Percentiles rank a stretch among this genome's conserved stretches.
These are phyloP conservation scores for Nasonia oneida DNA, from an alignment of 2,888 invertebrate genomes.

Conservation along the genomic window DNA sequence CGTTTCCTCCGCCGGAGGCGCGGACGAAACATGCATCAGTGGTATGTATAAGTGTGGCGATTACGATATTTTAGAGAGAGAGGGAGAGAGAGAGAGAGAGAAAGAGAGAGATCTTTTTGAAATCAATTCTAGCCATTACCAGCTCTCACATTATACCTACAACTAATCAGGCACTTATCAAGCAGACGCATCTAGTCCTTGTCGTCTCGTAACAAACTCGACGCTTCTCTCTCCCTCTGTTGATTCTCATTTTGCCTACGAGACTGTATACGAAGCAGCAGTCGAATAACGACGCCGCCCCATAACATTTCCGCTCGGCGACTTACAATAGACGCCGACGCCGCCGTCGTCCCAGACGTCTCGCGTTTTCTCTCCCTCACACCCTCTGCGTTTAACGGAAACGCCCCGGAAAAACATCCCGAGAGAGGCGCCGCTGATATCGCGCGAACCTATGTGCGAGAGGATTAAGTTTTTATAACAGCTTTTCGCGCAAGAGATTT, in stretches of 20 bases:
- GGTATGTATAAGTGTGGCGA: too few relatives aligned
- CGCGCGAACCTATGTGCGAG: background rate
- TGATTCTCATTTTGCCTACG: background rate
- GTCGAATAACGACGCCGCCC: background rate
- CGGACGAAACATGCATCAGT: too few relatives aligned
- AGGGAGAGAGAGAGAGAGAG: too few relatives aligned
- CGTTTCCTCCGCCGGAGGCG: background rate
- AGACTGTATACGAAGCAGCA: background rate
- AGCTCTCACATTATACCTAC: background rate
- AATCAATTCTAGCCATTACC: conserved; percentile 2
- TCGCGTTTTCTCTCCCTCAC: background rate
- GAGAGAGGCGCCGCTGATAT: conserved; percentile 9
- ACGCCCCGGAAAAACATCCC: conserved; percentile 35
- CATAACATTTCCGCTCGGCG: conserved; percentile 18
- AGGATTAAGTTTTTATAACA: conserved; percentile 25
- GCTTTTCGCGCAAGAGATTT: background rate
- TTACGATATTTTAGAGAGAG: too few relatives aligned
- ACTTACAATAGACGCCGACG: conserved; percentile 23
- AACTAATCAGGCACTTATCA: conserved; percentile 36
- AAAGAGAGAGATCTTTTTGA: background rate
- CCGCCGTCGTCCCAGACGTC: conserved; percentile 7
- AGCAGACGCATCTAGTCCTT: conserved; percentile 12
- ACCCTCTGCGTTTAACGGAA: conserved; percentile 22
- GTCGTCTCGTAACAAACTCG: background rate
- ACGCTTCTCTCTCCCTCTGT: background rate